Base-by-base conservation (phyloP, 2,888 invertebrate genomes). In the Ryuthela nishihirai region DNA sequence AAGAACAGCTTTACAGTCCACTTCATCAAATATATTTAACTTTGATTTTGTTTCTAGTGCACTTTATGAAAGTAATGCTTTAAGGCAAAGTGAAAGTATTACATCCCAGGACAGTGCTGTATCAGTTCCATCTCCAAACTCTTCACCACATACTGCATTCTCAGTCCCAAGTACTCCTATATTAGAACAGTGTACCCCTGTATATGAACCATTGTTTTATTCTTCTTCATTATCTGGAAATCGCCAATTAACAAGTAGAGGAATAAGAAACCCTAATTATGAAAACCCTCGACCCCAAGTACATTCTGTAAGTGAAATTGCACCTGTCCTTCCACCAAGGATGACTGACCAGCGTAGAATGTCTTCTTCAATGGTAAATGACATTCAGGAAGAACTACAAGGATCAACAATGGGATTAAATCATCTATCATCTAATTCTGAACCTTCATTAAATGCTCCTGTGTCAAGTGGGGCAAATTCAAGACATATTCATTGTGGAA, bases 141-240 rank as follows among this genome's bases (percentile, higher is more conserved):
- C 26, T 5, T 9, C 32, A 17, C 47, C 52, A 47, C 42, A 52
- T 26, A 43, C 41, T 10, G 35, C 26, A 32, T 38, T 44, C 9
- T 53, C 53, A 23, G 40, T 44, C 25, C 52, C 53, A 23, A 53
- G 23, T 39, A 47, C 53, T 15, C 56, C 49, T n/a, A 48, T 38
- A 32, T 21, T 32, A 18, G 40, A 7, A 29, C 42, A 24, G 49
- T 46, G 18, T 34, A 23, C 38, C 2, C 38, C 54, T 17, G 9
- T 60, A 10, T 60, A 60, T 21, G 60, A 60, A 29, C 60, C 60
- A 23, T 29, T 60, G n/a, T 60, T 60, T 42, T 54, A 38, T 38
- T 29, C 47, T 21, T 15, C 35, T 20, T 15, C 34, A 15, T 34
- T 17, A 15, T 34, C 34, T 15, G n/a, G n/a, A 15, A 34, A 10